A percentile compares a stretch with the other conserved stretches of the same genome.
Conservation (phyloP, 2,888 invertebrate species). For the Amorpha juglandis region DNA sequence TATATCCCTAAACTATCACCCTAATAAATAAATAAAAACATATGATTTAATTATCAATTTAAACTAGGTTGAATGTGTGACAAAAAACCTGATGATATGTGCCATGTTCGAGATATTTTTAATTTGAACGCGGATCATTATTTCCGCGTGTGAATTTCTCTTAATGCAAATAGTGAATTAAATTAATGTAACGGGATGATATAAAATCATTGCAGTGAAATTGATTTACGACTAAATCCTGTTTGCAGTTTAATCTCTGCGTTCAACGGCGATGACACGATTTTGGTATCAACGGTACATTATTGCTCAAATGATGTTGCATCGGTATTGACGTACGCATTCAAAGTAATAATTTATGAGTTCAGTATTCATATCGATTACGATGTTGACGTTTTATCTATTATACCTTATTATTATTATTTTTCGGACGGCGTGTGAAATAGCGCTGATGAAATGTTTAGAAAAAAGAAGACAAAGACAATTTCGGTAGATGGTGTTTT, state of each 20-base stretch:
- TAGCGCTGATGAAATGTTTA: too few species aligned
- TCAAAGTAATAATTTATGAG: conserved; percentile 28
- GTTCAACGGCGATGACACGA: conserved; percentile 68
- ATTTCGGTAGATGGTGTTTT: too few species aligned
- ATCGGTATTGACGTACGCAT: conserved; percentile 34
- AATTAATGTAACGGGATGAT: conserved; percentile 59
- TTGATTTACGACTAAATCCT: conserved; percentile 73
- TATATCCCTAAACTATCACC: too few species aligned
- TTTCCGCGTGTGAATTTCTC: conserved; percentile 32
- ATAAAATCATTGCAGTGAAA: conserved; percentile 62
- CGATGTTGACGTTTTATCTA: background rate
- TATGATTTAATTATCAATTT: background rate
- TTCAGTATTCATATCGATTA: conserved; percentile 1
- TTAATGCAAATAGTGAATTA: conserved; percentile 48
- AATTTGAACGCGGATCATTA: conserved; percentile 17
- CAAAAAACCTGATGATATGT: background rate
- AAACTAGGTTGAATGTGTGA: background rate
- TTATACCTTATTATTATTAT: background rate
- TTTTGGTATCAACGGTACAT: conserved; percentile 68
- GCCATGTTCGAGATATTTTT: conserved; percentile 11
- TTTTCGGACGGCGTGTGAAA: too few species aligned
- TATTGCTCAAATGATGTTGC: conserved; percentile 58
- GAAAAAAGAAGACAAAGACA: too few species aligned
- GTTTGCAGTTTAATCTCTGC: conserved; percentile 76
- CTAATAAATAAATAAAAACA: too few species aligned